phyloP scores from a whole-genome alignment of 2,113 vertebrate species.

The Numenius arquata region DNA sequence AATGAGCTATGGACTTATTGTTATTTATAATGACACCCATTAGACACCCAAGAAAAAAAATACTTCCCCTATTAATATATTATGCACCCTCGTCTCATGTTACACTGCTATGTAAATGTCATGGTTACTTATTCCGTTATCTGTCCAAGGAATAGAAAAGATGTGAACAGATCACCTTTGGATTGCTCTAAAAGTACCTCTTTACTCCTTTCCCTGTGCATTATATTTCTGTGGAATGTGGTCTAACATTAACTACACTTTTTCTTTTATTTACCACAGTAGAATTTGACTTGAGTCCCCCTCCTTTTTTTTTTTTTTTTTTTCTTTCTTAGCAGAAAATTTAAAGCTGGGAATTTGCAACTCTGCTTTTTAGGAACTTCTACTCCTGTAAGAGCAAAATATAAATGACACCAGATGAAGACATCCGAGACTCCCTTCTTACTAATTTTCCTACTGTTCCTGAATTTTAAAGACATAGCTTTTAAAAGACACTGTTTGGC shows the following conservation, averaged over 20 bases:
- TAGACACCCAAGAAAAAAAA: neutral
- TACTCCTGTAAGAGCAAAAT: neutral
- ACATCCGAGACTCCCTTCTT: neutral
- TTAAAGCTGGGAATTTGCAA: neutral
- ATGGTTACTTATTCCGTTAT: neutral
- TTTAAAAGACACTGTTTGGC: neutral
- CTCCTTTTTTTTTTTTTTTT: no score
- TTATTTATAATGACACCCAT: neutral
- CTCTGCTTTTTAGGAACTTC: neutral
- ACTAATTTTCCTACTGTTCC: neutral
- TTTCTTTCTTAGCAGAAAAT: neutral
- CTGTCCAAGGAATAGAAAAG: neutral
- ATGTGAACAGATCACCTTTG: neutral
- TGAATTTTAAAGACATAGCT: neutral
- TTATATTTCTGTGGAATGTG: neutral
- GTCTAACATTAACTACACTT: neutral
- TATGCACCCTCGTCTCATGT: neutral
- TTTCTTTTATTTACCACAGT: neutral
- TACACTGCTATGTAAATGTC: neutral
- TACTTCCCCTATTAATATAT: neutral
- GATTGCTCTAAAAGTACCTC: neutral
- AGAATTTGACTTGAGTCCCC: neutral
- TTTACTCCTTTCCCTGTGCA: neutral
- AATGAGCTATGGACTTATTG: neutral
- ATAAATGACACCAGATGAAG: neutral